Evolutionary conservation across 2,113 vertebrate genomes (phyloP).

Genomic region (Mastomys coucha): DNA sequence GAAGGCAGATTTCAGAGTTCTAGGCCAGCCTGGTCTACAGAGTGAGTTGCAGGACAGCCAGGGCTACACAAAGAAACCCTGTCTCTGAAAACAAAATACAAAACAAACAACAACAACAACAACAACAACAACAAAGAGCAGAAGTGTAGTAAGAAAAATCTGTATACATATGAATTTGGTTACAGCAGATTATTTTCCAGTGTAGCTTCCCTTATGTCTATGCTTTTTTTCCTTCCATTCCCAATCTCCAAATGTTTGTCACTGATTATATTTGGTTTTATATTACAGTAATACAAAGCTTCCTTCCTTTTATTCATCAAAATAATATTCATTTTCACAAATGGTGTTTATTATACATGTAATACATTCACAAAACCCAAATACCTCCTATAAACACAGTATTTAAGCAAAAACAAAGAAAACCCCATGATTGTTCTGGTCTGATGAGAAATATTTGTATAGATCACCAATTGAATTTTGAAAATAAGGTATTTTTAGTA

Average conservation of each 20-base stretch:
- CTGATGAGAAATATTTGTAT: neutral
- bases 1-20: too few species aligned
- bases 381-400: neutral
- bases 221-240: neutral
- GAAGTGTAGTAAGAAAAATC: neutral
- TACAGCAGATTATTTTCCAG: neutral
- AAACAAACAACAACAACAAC: too few species aligned
- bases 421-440: neutral
- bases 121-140: too few species aligned
- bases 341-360: neutral
- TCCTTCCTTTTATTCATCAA: neutral
- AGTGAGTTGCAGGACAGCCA: too few species aligned
- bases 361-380: neutral
- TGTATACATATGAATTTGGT: neutral
- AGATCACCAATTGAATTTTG: neutral
- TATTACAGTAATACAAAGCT: neutral
- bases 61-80: too few species aligned
- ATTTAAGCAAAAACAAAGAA: neutral
- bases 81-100: too few species aligned
- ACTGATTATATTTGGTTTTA: neutral
- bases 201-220: neutral
- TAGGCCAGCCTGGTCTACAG: too few species aligned
- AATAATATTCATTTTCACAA: neutral
- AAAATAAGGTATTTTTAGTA: neutral
- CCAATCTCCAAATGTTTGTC: neutral